phyloP scores from a whole-genome alignment of 1,140 invertebrate species.

The Drosophila bifasciata region DNA sequence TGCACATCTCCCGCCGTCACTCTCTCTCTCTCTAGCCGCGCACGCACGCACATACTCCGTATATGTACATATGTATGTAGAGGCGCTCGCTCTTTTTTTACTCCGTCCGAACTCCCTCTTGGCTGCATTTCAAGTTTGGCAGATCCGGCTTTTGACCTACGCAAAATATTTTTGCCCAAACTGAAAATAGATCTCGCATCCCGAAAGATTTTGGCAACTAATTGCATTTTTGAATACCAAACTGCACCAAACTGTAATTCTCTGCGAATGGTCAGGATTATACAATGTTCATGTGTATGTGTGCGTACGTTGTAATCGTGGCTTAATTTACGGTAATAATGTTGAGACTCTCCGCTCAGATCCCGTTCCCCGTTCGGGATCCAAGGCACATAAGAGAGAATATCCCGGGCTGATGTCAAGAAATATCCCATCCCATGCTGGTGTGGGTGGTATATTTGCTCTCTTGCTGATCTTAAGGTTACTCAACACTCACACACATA shows the following conservation, averaged over 20 bases:
- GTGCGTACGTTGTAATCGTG: too few species aligned
- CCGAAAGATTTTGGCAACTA: not conserved
- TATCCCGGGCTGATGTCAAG: too few species aligned
- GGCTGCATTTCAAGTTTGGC: constrained; percentile 60
- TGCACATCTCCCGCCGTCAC: constrained; percentile 18
- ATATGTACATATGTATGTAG: not conserved
- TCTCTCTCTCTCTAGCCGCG: not conserved
- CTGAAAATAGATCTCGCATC: constrained; percentile 34
- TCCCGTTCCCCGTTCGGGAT: too few species aligned
- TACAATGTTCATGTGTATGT: too few species aligned
- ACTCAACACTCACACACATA: too few species aligned
- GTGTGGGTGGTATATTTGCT: too few species aligned
- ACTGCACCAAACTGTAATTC: not conserved
- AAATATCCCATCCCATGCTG: too few species aligned
- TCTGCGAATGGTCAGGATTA: not conserved
- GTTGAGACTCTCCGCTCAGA: too few species aligned
- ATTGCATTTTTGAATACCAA: not conserved
- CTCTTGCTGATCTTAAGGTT: too few species aligned
- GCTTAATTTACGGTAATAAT: too few species aligned
- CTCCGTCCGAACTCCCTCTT: constrained; percentile 34
- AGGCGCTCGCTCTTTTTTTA: constrained; percentile 5
- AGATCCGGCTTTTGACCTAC: constrained; percentile 64
- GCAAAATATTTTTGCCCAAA: constrained; percentile 29
- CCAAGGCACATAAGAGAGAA: too few species aligned
- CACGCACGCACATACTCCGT: too few species aligned